Evolutionary conservation across 2,888 invertebrate species (phyloP).

Genomic region (Drosophila paramelanica): DNA sequence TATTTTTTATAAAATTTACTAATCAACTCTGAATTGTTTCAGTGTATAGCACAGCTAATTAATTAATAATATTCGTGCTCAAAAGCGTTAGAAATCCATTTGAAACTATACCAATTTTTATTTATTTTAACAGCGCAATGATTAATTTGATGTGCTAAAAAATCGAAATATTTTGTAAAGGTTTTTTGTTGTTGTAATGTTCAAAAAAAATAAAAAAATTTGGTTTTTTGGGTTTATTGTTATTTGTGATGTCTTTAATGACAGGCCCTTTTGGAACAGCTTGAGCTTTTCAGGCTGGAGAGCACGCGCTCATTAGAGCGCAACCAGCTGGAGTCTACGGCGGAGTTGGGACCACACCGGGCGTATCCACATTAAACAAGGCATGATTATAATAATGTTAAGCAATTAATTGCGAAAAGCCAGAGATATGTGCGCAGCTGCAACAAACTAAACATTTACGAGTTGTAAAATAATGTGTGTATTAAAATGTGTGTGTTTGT

Average conservation of each 20-base stretch:
- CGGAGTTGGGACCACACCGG: conserved; percentile 59
- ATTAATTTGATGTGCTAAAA: conserved; percentile 71
- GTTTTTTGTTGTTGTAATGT: too few relatives aligned
- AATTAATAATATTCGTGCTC: conserved; percentile 69
- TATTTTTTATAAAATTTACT: neutral
- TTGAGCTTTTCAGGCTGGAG: conserved; percentile 57
- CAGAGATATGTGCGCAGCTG: conserved; percentile 60
- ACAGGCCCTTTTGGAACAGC: conserved; percentile 78
- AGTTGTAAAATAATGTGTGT: conserved; percentile 48
- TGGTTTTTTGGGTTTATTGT: conserved; percentile 13
- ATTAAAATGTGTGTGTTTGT: conserved; percentile 4
- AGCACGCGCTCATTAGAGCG: conserved; percentile 79
- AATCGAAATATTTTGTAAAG: conserved; percentile 28
- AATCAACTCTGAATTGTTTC: conserved; percentile 10
- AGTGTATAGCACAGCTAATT: conserved; percentile 63
- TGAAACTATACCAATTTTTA: conserved; percentile 75
- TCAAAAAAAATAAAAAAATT: too few relatives aligned
- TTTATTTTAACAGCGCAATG: conserved; percentile 78
- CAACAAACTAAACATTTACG: conserved; percentile 56
- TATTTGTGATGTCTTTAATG: conserved; percentile 46
- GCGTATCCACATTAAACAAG: conserved; percentile 73
- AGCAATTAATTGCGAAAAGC: conserved; percentile 77
- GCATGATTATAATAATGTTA: conserved; percentile 75
- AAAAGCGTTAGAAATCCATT: conserved; percentile 63
- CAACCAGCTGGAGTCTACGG: conserved; percentile 45